These are phyloP conservation scores for Meteorus sp. DNA, from an alignment of 1,140 invertebrate species.

Conservation along the genomic window DNA sequence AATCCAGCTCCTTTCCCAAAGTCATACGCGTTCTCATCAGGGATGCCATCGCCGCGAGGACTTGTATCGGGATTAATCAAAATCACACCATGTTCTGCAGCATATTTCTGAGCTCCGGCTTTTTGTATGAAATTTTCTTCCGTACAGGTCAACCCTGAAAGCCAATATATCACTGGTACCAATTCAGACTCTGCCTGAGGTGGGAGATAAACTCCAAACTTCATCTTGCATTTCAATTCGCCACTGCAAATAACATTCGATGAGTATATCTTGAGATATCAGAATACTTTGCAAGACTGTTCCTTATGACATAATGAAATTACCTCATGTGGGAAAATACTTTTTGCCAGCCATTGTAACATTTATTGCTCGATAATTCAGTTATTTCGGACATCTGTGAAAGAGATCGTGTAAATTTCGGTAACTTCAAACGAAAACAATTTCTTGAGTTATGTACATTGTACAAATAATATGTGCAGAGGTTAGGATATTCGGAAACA, in stretches of 20 bases:
- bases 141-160: slow-evolving; percentile 93
- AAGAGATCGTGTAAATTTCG: too few relatives aligned
- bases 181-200: slow-evolving; percentile 69
- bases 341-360: slow-evolving; percentile 83
- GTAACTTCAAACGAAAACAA: too few relatives aligned
- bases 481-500: too few relatives aligned
- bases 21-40: slow-evolving; percentile 92
- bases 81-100: slow-evolving; percentile 79
- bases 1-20: slow-evolving; percentile 96
- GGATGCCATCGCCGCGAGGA: slow-evolving; percentile 85
- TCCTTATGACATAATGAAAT: neutral
- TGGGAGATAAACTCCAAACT: slow-evolving; percentile 89
- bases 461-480: too few relatives aligned
- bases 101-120: slow-evolving; percentile 87
- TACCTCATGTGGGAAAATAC: slow-evolving; percentile 83
- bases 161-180: slow-evolving; percentile 86
- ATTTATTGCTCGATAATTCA: slow-evolving; percentile 70
- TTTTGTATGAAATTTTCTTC: slow-evolving; percentile 98
- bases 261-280: neutral
- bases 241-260: slow-evolving; percentile 58
- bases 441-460: too few relatives aligned
- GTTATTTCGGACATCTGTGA: slow-evolving; percentile 57
- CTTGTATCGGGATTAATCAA: slow-evolving; percentile 95
- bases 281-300: neutral
- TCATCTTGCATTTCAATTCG: slow-evolving; percentile 86